Conservation (phyloP, 2,797 vertebrate species). For the Pogonophryne albipinna region DNA sequence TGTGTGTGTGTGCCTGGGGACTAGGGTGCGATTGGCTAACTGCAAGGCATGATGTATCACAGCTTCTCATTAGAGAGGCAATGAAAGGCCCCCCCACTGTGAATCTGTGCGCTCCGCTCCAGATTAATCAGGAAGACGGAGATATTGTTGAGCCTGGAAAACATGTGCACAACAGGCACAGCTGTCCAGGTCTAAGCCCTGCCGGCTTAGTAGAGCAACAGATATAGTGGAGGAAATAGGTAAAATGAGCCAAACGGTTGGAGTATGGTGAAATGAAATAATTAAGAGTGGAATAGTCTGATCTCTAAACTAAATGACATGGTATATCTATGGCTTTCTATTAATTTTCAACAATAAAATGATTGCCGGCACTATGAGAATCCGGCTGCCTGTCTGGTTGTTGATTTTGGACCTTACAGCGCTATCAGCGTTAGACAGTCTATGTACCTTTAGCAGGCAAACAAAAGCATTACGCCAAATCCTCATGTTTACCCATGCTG, state of each 20-base stretch:
- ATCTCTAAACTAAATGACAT: conserved; percentile 16
- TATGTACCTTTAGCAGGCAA: conserved; percentile 88
- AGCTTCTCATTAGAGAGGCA: conserved; percentile 80
- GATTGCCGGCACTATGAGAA: conserved; percentile 59
- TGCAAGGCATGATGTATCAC: conserved; percentile 75
- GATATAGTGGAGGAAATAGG: conserved; percentile 34
- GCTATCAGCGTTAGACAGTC: conserved; percentile 88
- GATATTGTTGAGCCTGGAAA: conserved; percentile 71
- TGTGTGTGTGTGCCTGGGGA: conserved; percentile 16
- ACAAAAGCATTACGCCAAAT: conserved; percentile 86
- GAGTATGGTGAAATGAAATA: conserved; percentile 20
- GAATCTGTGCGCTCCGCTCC: conserved; percentile 64
- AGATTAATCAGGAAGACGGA: conserved; percentile 76
- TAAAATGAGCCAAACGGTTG: conserved; percentile 29
- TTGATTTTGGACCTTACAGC: conserved; percentile 82
- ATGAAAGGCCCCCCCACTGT: conserved; percentile 74
- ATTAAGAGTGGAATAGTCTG: conserved; percentile 15
- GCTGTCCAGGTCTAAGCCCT: conserved; percentile 62
- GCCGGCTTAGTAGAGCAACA: conserved; percentile 46
- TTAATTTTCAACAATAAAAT: conserved; percentile 54
- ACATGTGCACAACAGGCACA: conserved; percentile 64
- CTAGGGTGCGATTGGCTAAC: conserved; percentile 62
- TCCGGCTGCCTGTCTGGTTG: conserved; percentile 62
- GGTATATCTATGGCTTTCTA: conserved; percentile 29
- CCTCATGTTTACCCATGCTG: conserved; percentile 83